Base-by-base conservation (phyloP, 2,113 vertebrate species). In the Heliornis fulica region DNA sequence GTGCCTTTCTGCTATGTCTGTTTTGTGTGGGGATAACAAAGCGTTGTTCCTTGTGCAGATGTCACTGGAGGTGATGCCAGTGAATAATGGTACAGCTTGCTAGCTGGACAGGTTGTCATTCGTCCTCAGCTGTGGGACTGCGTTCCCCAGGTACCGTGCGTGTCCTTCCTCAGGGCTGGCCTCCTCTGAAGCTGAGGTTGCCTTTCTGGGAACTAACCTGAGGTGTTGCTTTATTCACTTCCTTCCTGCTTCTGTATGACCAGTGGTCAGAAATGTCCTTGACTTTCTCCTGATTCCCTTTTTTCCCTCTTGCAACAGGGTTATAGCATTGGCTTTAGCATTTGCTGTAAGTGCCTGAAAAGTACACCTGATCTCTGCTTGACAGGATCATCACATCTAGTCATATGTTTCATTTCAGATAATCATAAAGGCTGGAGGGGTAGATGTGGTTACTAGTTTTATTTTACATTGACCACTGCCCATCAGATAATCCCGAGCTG, bases 131-230 rank as follows among this genome's bases (percentile, higher is more conserved):
- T 63, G 4, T 46, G 6, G 31, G 43, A 2, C 31, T 19, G 10
- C 21, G 16, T 64, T 3, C 13, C 14, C 15, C 19, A 4, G 13
- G 17, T 76, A 41, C n/a, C 13, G n/a, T 13, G 5, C 0, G 2
- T 25, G 28, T 23, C 38, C 36, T 68, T 70, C 23, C 3, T 40
- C 12, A 40, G 22, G 36, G 38, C 75, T 63, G 76, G 21, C 40
- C 70, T 69, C 38, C 29, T 60, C 15, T 2, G 45, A 38, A 54
- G 36, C 2, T 43, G 25, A 45, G 29, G 45, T 60, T 87, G 45
- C 38, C 34, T 77, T 36, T 77, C 15, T 4, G 5, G 65, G 13
- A 28, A 26, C 43, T 71, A 19, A 51, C 10, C n/a, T 11, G 43
- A 68, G 40, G 40, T 60, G 15, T 34, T 82, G 21, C 40, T 90